These are phyloP conservation scores for Drosophila heteroneura DNA, from an alignment of 2,888 invertebrate genomes.

Conservation along the genomic window DNA sequence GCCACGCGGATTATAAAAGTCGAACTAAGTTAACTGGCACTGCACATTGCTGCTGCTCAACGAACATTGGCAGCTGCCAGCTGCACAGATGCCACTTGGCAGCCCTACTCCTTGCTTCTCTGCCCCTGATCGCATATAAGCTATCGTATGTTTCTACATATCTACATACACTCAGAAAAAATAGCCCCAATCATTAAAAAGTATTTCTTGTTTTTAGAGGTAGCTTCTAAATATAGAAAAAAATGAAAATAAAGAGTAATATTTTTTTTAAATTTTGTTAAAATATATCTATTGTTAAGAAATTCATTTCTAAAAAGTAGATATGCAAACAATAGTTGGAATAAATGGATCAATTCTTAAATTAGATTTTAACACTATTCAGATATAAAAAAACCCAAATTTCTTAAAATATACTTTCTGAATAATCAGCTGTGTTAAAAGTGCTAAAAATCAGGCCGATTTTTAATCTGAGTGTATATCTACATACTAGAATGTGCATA, in stretches of 20 bases:
- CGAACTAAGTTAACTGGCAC: slow-evolving; percentile 68
- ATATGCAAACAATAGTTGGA: too few relatives aligned
- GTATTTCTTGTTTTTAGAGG: not conserved
- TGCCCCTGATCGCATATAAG: slow-evolving; percentile 44
- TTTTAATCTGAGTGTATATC: not conserved
- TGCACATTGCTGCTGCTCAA: slow-evolving; percentile 31
- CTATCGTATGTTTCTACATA: not conserved
- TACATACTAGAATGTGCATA: not conserved
- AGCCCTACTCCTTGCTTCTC: not conserved
- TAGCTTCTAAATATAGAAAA: not conserved
- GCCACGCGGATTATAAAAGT: slow-evolving; percentile 77
- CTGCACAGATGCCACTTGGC: slow-evolving; percentile 29
- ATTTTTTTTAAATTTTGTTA: too few relatives aligned
- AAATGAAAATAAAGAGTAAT: not conserved
- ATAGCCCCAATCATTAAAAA: not conserved
- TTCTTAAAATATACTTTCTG: not conserved
- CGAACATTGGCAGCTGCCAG: slow-evolving; percentile 48
- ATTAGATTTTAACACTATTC: too few relatives aligned
- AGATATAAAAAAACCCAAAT: not conserved
- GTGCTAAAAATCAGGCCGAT: not conserved
- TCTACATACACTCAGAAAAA: not conserved
- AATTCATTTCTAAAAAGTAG: too few relatives aligned
- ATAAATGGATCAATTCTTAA: too few relatives aligned
- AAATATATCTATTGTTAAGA: too few relatives aligned
- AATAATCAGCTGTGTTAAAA: not conserved